Evolutionary conservation across 2,113 vertebrate genomes (phyloP).

Genomic region (Saguinus imperator): DNA sequence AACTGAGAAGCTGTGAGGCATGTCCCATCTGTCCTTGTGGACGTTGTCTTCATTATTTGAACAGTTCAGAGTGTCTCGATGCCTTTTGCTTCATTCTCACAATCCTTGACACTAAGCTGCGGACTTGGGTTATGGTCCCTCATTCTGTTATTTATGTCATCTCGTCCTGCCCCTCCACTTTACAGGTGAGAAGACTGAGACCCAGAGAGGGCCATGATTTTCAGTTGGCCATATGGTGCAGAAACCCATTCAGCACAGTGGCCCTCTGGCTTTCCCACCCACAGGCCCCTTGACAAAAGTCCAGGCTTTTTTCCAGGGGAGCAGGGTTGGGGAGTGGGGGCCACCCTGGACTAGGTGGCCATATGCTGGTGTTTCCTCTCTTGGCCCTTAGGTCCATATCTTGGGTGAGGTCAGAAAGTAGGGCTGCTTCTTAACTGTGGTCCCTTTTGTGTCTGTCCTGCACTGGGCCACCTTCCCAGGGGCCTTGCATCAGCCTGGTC

Average conservation of each 20-base stretch:
- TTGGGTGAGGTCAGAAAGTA: neutral
- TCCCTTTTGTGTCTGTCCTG: neutral
- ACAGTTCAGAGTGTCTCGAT: neutral
- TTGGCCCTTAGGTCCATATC: neutral
- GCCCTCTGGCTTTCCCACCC: neutral
- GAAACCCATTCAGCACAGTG: neutral
- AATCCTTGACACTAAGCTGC: neutral
- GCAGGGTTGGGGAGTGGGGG: neutral
- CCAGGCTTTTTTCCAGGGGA: neutral
- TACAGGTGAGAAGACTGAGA: neutral
- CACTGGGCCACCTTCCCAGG: neutral
- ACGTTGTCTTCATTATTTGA: neutral
- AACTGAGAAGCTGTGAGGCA: neutral
- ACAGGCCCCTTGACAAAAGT: neutral
- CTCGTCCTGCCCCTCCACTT: neutral
- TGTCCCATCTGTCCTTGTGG: neutral
- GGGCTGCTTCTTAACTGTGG: rapidly evolving
- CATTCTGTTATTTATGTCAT: neutral
- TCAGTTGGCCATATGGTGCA: rapidly evolving
- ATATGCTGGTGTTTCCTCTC: rapidly evolving
- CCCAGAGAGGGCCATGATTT: neutral
- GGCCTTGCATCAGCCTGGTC: rapidly evolving
- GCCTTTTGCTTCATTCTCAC: neutral
- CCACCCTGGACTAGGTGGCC: rapidly evolving
- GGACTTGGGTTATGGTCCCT: neutral